Conservation (phyloP, 2,888 invertebrate genomes). For the Ceriagrion tenellum region DNA sequence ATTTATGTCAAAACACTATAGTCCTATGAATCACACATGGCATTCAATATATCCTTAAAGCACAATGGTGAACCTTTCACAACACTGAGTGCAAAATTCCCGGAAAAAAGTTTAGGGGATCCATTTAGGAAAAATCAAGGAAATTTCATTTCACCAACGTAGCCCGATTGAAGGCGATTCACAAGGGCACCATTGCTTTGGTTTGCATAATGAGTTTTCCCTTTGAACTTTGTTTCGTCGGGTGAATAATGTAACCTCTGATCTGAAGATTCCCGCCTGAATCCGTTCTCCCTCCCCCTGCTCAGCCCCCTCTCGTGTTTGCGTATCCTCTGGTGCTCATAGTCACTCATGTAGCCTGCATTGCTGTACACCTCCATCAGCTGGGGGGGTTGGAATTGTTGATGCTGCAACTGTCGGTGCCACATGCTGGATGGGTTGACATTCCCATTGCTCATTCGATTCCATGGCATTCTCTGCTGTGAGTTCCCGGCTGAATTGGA, state of each 20-base stretch:
- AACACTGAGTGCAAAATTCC: neutral
- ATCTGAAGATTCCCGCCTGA: conserved; percentile 43
- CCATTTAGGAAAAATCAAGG: neutral
- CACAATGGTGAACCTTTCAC: neutral
- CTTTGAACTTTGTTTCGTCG: neutral
- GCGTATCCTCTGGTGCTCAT: conserved; percentile 76
- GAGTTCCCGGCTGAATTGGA: conserved; percentile 76
- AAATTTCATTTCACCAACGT: conserved; percentile 60
- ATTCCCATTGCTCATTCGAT: conserved; percentile 75
- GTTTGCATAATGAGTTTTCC: neutral
- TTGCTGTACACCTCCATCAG: conserved; percentile 83
- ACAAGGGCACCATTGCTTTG: conserved; percentile 34
- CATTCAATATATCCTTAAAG: conserved; percentile 6
- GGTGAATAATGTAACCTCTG: conserved; percentile 34
- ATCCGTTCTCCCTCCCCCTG: conserved; percentile 45
- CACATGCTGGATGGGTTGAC: conserved; percentile 8
- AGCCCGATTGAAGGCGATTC: conserved; percentile 40
- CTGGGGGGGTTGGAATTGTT: conserved; percentile 80
- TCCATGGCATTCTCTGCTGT: conserved; percentile 81
- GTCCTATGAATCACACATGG: conserved; percentile 17
- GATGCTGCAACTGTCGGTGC: conserved; percentile 68
- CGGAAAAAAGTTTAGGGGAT: neutral
- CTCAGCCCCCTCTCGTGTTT: conserved; percentile 44
- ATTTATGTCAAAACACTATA: conserved; percentile 31
- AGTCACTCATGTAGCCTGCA: conserved; percentile 81